These are phyloP conservation scores for Plebejus anna DNA, from an alignment of 2,888 invertebrate genomes.

Conservation along the genomic window DNA sequence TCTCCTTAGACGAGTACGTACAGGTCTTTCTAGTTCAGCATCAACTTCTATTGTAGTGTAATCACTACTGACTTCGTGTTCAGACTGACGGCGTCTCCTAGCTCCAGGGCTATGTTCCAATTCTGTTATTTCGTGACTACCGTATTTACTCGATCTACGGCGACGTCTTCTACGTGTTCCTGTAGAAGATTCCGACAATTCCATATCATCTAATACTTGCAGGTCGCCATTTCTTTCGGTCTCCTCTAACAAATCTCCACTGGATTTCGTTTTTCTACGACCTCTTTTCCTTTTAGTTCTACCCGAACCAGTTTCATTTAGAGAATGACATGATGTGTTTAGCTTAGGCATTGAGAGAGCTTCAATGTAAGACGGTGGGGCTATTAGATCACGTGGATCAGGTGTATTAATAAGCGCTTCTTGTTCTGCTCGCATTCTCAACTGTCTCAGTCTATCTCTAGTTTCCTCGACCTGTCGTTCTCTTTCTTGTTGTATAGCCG, in stretches of 20 bases:
- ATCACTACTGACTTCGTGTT: constrained; percentile 51
- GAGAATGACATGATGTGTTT: constrained; percentile 80
- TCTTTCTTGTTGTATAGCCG: constrained; percentile 71
- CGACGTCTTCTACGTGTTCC: constrained; percentile 50
- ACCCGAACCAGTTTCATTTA: constrained; percentile 67
- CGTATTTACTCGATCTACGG: constrained; percentile 55
- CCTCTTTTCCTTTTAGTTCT: constrained; percentile 64
- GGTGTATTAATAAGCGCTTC: constrained; percentile 81
- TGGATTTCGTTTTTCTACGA: constrained; percentile 74
- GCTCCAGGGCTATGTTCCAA: constrained; percentile 69
- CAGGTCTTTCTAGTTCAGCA: constrained; percentile 54
- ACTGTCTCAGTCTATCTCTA: constrained; percentile 76
- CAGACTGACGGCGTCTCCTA: constrained; percentile 63
- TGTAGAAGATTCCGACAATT: constrained; percentile 52
- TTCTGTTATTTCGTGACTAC: constrained; percentile 71
- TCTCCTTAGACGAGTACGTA: constrained; percentile 56
- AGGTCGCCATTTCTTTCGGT: constrained; percentile 67
- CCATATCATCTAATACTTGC: constrained; percentile 56
- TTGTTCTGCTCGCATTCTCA: constrained; percentile 74
- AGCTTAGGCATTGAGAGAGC: constrained; percentile 87
- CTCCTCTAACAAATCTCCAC: constrained; percentile 72
- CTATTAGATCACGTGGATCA: constrained; percentile 83
- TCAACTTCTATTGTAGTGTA: constrained; percentile 57
- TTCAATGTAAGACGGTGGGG: constrained; percentile 88
- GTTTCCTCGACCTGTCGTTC: constrained; percentile 80